Evolutionary conservation across 2,888 invertebrate species (phyloP).

Genomic region (Andricus curvator): DNA sequence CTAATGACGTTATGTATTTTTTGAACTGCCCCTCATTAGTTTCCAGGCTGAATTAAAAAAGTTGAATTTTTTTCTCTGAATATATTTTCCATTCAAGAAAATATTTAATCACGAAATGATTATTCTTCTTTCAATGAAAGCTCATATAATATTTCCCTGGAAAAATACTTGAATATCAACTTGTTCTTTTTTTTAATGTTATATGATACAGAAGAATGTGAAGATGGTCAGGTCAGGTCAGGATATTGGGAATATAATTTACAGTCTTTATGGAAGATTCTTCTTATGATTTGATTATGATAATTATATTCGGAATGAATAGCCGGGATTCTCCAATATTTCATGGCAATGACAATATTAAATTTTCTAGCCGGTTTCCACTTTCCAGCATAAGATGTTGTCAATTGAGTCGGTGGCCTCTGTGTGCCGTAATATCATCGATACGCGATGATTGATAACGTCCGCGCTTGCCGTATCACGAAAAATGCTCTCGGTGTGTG

Average conservation of each 20-base stretch:
- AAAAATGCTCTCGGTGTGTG: background rate
- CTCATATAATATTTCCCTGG: background rate
- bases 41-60: too few species aligned
- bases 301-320: background rate
- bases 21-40: too few species aligned
- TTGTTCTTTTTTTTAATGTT: too few species aligned
- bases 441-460: slow-evolving; percentile 21
- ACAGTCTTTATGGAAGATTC: too few species aligned
- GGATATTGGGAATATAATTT: too few species aligned
- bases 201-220: too few species aligned
- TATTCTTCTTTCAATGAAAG: background rate
- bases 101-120: background rate
- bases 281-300: background rate
- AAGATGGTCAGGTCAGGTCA: too few species aligned
- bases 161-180: too few species aligned
- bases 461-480: slow-evolving; percentile 7
- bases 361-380: background rate
- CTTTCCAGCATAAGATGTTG: background rate
- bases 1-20: too few species aligned
- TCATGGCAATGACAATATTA: background rate
- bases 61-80: background rate
- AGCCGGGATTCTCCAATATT: background rate
- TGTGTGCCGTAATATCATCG: slow-evolving; percentile 8
- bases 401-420: background rate
- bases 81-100: background rate